A percentile compares a stretch with the other conserved stretches of the same genome.
phyloP scores from a whole-genome alignment of 2,797 vertebrate genomes.

The Masticophis lateralis region DNA sequence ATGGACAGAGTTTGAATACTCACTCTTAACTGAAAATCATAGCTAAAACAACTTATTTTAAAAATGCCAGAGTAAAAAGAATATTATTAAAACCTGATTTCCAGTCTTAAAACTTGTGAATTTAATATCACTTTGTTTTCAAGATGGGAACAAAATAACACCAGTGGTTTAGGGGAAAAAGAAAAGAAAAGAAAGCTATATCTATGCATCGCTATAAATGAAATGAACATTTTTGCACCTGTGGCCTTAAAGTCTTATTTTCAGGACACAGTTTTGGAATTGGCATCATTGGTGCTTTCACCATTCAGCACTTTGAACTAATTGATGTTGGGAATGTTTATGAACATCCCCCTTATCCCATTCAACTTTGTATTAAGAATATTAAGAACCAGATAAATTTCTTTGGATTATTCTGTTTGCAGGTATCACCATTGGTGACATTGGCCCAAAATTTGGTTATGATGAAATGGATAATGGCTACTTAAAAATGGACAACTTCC shows the following conservation, averaged over 20 bases:
- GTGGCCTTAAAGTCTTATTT: background rate
- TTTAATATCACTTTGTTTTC: background rate
- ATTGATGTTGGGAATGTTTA: background rate
- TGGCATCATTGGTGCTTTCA: background rate
- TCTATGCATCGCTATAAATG: background rate
- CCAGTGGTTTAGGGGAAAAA: background rate
- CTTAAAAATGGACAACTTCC: slow-evolving; percentile 90
- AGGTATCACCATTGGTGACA: slow-evolving; percentile 91
- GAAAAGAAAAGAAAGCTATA: background rate
- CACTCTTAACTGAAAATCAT: background rate
- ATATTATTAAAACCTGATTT: background rate
- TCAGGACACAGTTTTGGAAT: background rate
- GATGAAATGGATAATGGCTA: slow-evolving; percentile 95
- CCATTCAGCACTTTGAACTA: background rate
- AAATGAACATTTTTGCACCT: background rate
- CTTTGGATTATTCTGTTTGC: slow-evolving; percentile 9
- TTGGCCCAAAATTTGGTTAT: slow-evolving; percentile 96
- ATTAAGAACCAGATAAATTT: background rate
- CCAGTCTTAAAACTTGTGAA: background rate
- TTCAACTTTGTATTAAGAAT: background rate
- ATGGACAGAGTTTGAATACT: background rate
- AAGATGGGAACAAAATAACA: background rate
- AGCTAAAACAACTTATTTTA: background rate
- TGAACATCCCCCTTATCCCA: background rate
- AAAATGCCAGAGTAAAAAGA: background rate